Percentiles rank a stretch among this genome's conserved stretches.
Conservation (phyloP, 2,113 vertebrate genomes). For the Cavia aperea region DNA sequence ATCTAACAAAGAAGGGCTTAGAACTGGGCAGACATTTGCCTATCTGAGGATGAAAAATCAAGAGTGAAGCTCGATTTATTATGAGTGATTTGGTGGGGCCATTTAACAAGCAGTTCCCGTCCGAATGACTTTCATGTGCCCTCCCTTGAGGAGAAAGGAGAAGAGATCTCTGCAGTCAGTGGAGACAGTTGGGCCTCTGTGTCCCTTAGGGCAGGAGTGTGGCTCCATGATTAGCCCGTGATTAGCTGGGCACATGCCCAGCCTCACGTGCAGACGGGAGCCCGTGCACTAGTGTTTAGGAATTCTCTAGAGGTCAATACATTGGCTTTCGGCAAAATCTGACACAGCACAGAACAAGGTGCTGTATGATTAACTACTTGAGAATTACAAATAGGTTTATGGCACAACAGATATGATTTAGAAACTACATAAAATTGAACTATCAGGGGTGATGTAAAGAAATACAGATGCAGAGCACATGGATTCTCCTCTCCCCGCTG, state of each 20-base stretch:
- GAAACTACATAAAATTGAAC: conserved; percentile 8
- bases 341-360: not conserved
- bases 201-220: not conserved
- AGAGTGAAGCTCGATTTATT: not conserved
- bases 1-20: not conserved
- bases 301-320: not conserved
- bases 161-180: not conserved
- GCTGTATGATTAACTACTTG: not conserved
- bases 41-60: not conserved
- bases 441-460: not conserved
- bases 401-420: not conserved
- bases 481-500: not conserved
- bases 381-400: not conserved
- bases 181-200: not conserved
- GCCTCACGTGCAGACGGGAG: not conserved
- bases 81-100: not conserved
- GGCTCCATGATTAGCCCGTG: not conserved
- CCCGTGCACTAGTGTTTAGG: not conserved
- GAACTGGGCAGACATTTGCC: not conserved
- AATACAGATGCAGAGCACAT: not conserved
- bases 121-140: not conserved
- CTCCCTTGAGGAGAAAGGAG: not conserved
- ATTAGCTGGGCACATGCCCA: not conserved
- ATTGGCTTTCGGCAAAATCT: not conserved
- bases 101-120: not conserved